Conservation (phyloP, 2,888 invertebrate species). For the Eilema caniola region DNA sequence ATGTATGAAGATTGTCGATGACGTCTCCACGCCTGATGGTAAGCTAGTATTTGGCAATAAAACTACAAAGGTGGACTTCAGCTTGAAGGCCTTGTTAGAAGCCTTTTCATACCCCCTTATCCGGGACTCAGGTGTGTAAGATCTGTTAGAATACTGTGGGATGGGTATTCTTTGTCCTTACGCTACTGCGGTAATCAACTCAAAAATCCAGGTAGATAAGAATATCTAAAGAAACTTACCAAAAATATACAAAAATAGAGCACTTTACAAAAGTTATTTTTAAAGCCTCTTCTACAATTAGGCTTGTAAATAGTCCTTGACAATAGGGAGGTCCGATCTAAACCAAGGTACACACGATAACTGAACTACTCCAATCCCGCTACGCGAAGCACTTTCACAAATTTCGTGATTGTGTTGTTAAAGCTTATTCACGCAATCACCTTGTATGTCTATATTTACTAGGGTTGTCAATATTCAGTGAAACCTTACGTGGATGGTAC, state of each 20-base stretch:
- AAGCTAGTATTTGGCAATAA: too few species aligned
- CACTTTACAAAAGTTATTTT: too few species aligned
- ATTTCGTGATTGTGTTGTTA: conserved; percentile 54
- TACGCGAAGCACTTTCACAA: conserved; percentile 48
- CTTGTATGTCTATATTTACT: conserved; percentile 18
- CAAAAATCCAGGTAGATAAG: too few species aligned
- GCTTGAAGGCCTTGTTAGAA: too few species aligned
- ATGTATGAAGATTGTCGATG: too few species aligned
- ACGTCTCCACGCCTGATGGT: too few species aligned
- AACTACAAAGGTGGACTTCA: too few species aligned
- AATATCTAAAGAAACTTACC: conserved; percentile 1
- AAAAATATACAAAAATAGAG: neutral
- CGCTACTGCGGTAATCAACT: too few species aligned
- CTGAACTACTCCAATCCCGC: conserved; percentile 36
- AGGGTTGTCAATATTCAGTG: conserved; percentile 10
- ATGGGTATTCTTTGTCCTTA: too few species aligned
- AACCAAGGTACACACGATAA: conserved; percentile 37
- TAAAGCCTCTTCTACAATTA: neutral
- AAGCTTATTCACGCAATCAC: conserved; percentile 33
- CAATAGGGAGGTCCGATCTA: conserved; percentile 31
- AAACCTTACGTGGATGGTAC: neutral
- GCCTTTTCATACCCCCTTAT: too few species aligned
- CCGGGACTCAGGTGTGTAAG: too few species aligned
- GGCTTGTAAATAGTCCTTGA: conserved; percentile 16
- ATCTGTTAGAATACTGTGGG: too few species aligned